Evolutionary conservation across 2,797 vertebrate species (phyloP).

Genomic region (Apogon talboti): DNA sequence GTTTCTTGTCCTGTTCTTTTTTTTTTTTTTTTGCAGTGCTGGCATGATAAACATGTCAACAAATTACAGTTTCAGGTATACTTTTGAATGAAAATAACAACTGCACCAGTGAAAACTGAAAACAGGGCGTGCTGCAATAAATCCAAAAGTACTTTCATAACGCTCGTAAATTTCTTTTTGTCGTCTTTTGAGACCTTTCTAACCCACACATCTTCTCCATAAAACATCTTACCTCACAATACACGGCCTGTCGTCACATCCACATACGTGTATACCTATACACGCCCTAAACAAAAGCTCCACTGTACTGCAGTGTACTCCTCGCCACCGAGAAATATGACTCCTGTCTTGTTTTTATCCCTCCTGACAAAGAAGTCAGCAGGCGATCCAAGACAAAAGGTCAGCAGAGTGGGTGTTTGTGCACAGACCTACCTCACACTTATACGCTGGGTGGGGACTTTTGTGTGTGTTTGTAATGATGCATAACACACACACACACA

Average conservation of each 20-base stretch:
- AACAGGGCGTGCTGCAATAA: too few species aligned
- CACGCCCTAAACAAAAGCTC: slow-evolving; percentile 39
- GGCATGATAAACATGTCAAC: too few species aligned
- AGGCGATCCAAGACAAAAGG: slow-evolving; percentile 42
- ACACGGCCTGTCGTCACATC: slow-evolving; percentile 11
- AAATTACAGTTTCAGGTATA: too few species aligned
- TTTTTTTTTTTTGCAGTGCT: too few species aligned
- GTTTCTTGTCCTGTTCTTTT: too few species aligned
- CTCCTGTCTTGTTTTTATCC: slow-evolving; percentile 31
- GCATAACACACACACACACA: background rate
- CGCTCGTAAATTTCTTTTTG: too few species aligned
- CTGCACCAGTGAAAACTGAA: too few species aligned
- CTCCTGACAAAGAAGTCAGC: slow-evolving; percentile 48
- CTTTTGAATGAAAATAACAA: too few species aligned
- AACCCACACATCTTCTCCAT: background rate
- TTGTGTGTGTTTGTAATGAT: background rate
- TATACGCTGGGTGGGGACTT: slow-evolving; percentile 23
- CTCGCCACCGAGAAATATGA: slow-evolving; percentile 44
- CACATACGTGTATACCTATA: slow-evolving; percentile 12
- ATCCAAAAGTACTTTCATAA: too few species aligned
- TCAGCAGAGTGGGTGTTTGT: slow-evolving; percentile 25
- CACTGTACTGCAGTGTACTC: slow-evolving; percentile 26
- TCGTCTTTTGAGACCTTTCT: background rate
- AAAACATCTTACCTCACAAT: slow-evolving; percentile 19
- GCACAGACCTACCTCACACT: slow-evolving; percentile 20